phyloP scores from a whole-genome alignment of 2,797 vertebrate species.

The Caiman crocodilus region DNA sequence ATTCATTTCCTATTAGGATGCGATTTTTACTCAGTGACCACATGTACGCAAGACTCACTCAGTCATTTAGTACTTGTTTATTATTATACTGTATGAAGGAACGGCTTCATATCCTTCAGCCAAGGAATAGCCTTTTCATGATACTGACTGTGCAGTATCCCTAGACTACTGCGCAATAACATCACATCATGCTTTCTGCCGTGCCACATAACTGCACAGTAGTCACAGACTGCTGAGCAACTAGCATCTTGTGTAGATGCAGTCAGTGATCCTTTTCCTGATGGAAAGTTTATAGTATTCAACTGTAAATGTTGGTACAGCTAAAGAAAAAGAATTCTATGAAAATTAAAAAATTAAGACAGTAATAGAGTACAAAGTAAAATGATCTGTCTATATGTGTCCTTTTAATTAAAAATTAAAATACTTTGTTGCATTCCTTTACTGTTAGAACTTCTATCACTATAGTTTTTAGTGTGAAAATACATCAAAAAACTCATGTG shows the following conservation, averaged over 20 bases:
- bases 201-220: too few species aligned
- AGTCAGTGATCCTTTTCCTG: neutral
- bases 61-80: too few species aligned
- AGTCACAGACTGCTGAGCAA: too few species aligned
- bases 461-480: neutral
- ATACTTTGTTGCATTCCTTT: neutral
- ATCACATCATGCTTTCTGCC: too few species aligned
- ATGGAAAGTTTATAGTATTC: neutral
- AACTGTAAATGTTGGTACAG: neutral
- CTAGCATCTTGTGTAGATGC: too few species aligned
- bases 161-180: too few species aligned
- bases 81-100: too few species aligned
- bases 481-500: neutral
- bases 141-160: too few species aligned
- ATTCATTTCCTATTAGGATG: neutral
- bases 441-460: neutral
- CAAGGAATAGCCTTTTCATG: too few species aligned
- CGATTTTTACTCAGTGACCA: neutral
- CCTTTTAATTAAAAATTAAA: neutral
- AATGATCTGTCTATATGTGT: accelerated
- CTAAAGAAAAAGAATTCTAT: neutral
- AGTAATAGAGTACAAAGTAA: neutral
- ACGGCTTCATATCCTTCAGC: too few species aligned
- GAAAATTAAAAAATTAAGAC: accelerated
- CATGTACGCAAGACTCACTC: too few species aligned